Conservation (phyloP, 2,888 invertebrate genomes). For the Tetrapedia diversipes region DNA sequence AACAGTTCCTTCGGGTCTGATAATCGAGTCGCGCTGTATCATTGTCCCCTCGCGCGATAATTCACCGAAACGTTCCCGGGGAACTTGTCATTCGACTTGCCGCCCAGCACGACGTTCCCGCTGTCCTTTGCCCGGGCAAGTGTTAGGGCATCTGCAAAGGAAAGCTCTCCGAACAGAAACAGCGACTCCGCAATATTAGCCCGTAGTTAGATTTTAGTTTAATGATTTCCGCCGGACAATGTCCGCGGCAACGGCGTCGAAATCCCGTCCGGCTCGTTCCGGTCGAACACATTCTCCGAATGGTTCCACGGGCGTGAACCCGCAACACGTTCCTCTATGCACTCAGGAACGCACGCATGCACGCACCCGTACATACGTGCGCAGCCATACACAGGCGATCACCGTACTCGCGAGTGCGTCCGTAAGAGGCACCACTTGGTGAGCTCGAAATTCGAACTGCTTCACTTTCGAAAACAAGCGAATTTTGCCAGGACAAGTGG, state of each 20-base stretch:
- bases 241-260: slow-evolving; percentile 74
- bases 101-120: slow-evolving; percentile 30
- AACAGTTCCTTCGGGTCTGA: slow-evolving; percentile 26
- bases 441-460: slow-evolving; percentile 22
- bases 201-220: slow-evolving; percentile 79
- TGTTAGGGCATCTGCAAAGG: slow-evolving; percentile 72
- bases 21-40: slow-evolving; percentile 26
- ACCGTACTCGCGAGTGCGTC: slow-evolving; percentile 34
- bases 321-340: slow-evolving; percentile 68
- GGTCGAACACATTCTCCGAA: slow-evolving; percentile 73
- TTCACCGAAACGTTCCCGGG: slow-evolving; percentile 48
- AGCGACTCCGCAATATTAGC: slow-evolving; percentile 69
- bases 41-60: slow-evolving; percentile 35
- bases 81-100: slow-evolving; percentile 57
- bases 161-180: slow-evolving; percentile 74
- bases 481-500: background rate
- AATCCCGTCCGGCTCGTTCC: slow-evolving; percentile 68
- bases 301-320: slow-evolving; percentile 69
- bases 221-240: slow-evolving; percentile 80
- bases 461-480: slow-evolving; percentile 18
- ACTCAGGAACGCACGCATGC: slow-evolving; percentile 61
- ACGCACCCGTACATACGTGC: slow-evolving; percentile 30
- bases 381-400: no score
- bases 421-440: slow-evolving; percentile 57
- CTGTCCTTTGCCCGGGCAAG: slow-evolving; percentile 67